Evolutionary conservation across 2,113 vertebrate species (phyloP), one percentile per base, ranked within the genome.

Genomic region (Catharus bicknelli): DNA sequence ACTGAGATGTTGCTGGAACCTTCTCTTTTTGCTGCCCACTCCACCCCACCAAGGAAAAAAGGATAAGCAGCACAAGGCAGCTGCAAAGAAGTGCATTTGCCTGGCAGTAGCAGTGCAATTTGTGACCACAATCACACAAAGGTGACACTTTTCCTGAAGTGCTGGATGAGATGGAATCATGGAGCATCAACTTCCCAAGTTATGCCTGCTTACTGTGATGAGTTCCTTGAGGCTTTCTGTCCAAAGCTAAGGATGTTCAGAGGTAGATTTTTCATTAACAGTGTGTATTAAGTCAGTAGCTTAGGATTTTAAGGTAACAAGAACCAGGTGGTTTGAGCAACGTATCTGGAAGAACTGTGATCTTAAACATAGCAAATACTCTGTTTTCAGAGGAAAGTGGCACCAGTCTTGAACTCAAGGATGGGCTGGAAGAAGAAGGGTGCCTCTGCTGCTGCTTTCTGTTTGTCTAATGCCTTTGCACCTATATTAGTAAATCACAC

Each of bases 171-270:
- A 68, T 27, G 17, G 50, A 81, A 76, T 59, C 27, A 22, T 5
- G 57, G 38, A 69, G 20, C 13, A 30, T 23, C 17, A 13, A 27
- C 50, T n/a, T 68, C 53, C 70, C 62, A 84, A 57, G 63, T 30
- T 38, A 40, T 0, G 7, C 13, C 30, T 78, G 11, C 30, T 68
- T 36, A 50, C 9, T 4, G 2, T n/a, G 40, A 30, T 0, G 1
- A 68, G 38, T 18, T 88, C 45, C 55, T 78, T 13, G 3, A 68
- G 48, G 48, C 42, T 69, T 59, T 66, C 50, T 72, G 42, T 67
- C 47, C 67, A 79, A 79, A n/a, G 17, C 45, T 47, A 50, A 88
- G 50, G 19, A 47, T 36, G 50, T 26, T 61, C 34, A 76, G 45
- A 87, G 63, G 36, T 10, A 63, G 14, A 73, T 62, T 69, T 86